A percentile compares a stretch with the other conserved stretches of the same genome.
These are phyloP conservation scores for Geophilus truncorum DNA, from an alignment of 2,888 invertebrate species.

Conservation along the genomic window DNA sequence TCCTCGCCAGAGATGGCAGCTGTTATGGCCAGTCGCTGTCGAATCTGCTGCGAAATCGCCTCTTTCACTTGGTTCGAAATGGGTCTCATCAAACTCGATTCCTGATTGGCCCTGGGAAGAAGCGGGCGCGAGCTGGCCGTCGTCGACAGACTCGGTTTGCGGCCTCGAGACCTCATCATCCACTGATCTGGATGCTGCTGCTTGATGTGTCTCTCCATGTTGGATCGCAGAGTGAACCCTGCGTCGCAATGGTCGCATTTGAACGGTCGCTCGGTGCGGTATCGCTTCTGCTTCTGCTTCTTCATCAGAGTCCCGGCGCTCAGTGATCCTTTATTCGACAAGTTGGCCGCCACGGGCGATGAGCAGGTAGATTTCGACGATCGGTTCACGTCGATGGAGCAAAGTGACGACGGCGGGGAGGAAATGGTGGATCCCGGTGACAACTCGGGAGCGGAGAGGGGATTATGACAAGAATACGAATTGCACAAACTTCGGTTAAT, in stretches of 20 bases:
- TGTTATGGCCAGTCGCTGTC: slow-evolving; percentile 30
- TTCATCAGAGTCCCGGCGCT: slow-evolving; percentile 56
- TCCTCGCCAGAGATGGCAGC: neutral
- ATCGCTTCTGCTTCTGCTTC: slow-evolving; percentile 83
- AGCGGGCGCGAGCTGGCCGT: slow-evolving; percentile 10
- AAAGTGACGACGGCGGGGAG: neutral
- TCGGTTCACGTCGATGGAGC: neutral
- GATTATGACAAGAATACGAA: neutral
- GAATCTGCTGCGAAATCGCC: slow-evolving; percentile 37
- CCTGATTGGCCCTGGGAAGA: neutral
- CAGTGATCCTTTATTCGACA: neutral
- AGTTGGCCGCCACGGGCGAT: slow-evolving; percentile 22
- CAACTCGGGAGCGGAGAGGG: neutral
- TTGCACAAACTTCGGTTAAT: neutral
- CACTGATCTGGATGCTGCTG: slow-evolving; percentile 89
- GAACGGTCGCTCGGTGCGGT: slow-evolving; percentile 84
- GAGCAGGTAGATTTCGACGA: neutral
- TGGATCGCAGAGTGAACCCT: slow-evolving; percentile 77
- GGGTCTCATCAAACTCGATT: neutral
- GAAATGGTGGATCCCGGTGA: neutral
- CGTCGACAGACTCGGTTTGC: slow-evolving; percentile 45
- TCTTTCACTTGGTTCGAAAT: slow-evolving; percentile 37
- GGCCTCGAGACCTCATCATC: slow-evolving; percentile 65
- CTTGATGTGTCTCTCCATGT: slow-evolving; percentile 91
- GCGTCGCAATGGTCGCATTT: slow-evolving; percentile 87